phyloP scores from a whole-genome alignment of 1,140 invertebrate genomes.

The Copidosoma floridanum region DNA sequence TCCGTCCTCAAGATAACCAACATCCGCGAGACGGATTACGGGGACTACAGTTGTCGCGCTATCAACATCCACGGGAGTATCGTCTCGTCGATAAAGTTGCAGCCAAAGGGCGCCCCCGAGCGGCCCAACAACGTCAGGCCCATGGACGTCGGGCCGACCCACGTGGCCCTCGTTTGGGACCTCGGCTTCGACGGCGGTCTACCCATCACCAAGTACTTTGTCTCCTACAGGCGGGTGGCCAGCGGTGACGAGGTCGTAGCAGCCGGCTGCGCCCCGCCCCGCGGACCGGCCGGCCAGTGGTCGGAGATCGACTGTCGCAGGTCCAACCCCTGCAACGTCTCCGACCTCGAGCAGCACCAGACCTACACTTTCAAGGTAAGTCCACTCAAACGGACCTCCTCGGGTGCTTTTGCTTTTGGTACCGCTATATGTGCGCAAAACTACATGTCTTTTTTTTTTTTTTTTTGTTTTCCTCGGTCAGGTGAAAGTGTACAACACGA shows the following conservation, averaged over 20 bases:
- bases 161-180: slow-evolving; percentile 78
- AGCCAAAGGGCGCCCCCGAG: slow-evolving; percentile 82
- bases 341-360: slow-evolving; percentile 77
- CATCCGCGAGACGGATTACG: slow-evolving; percentile 78
- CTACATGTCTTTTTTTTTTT: neutral
- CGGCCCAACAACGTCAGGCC: slow-evolving; percentile 70
- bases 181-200: slow-evolving; percentile 87
- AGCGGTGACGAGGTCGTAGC: slow-evolving; percentile 61
- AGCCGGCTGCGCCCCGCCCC: slow-evolving; percentile 63
- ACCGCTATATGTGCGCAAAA: neutral
- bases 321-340: slow-evolving; percentile 85
- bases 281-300: slow-evolving; percentile 66
- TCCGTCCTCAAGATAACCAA: slow-evolving; percentile 76
- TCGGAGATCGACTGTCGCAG: slow-evolving; percentile 79
- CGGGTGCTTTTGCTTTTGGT: too few species aligned
- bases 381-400: too few species aligned
- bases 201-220: slow-evolving; percentile 80
- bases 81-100: slow-evolving; percentile 74
- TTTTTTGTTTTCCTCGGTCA: neutral
- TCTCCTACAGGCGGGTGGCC: slow-evolving; percentile 69
- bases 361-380: slow-evolving; percentile 72
- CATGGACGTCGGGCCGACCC: slow-evolving; percentile 71
- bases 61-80: slow-evolving; percentile 75
- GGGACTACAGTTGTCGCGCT: slow-evolving; percentile 84
- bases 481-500: slow-evolving; percentile 81